These are phyloP conservation scores for Mixornis gularis DNA, from an alignment of 2,113 vertebrate genomes.

Conservation along the genomic window DNA sequence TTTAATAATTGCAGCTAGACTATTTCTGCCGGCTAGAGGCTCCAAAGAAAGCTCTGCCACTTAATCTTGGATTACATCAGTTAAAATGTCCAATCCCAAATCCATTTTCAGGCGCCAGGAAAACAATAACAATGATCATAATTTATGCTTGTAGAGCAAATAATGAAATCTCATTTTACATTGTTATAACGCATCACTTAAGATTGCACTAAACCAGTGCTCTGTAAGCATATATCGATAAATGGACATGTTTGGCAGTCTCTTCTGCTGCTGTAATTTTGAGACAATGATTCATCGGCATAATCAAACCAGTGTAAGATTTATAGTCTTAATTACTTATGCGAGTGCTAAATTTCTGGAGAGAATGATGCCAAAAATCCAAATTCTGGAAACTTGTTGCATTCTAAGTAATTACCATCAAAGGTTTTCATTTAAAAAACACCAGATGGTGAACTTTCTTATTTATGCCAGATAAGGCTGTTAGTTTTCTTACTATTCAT, in stretches of 20 bases:
- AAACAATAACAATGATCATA: slow-evolving; percentile 36
- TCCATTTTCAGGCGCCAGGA: slow-evolving; percentile 31
- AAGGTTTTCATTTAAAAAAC: slow-evolving; percentile 42
- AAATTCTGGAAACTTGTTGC: slow-evolving; percentile 34
- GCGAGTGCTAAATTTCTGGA: slow-evolving; percentile 25
- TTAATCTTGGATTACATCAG: slow-evolving; percentile 58
- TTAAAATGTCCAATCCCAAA: slow-evolving; percentile 47
- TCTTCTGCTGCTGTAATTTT: slow-evolving; percentile 9
- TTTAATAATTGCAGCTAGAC: slow-evolving; percentile 21
- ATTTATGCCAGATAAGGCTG: slow-evolving; percentile 44
- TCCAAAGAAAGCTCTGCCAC: slow-evolving; percentile 14
- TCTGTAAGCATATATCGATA: slow-evolving; percentile 19
- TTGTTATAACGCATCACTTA: slow-evolving; percentile 19
- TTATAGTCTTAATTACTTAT: slow-evolving; percentile 55
- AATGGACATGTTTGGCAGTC: slow-evolving; percentile 24
- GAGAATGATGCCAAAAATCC: slow-evolving; percentile 15
- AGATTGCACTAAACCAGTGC: neutral
- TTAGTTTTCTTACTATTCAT: slow-evolving; percentile 35
- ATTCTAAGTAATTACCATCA: slow-evolving; percentile 52
- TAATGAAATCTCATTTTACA: slow-evolving; percentile 15
- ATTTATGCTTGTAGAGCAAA: slow-evolving; percentile 39
- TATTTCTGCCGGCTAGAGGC: slow-evolving; percentile 16
- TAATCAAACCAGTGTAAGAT: slow-evolving; percentile 32
- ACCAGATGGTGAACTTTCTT: slow-evolving; percentile 51
- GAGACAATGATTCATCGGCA: slow-evolving; percentile 42